Evolutionary conservation across 2,888 invertebrate genomes (phyloP).

Genomic region (Rutpela maculata): DNA sequence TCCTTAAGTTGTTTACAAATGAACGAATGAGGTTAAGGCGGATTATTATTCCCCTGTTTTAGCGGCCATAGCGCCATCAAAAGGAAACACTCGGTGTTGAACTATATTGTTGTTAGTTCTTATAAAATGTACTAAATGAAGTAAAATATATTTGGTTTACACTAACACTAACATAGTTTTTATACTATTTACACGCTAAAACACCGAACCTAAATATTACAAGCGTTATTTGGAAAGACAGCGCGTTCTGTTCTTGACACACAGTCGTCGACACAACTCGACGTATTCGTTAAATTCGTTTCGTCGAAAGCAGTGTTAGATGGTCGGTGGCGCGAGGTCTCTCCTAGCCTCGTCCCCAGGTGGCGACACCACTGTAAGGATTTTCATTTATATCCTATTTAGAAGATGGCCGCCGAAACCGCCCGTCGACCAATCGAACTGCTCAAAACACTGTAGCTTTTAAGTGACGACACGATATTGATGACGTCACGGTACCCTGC

Average conservation of each 20-base stretch:
- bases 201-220: conserved; percentile 52
- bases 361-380: conserved; percentile 62
- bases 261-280: conserved; percentile 61
- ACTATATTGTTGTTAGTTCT: conserved; percentile 66
- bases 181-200: conserved; percentile 58
- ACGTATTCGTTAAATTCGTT: conserved; percentile 64
- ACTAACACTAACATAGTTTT: conserved; percentile 56
- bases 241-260: conserved; percentile 64
- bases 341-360: conserved; percentile 78
- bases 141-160: conserved; percentile 57
- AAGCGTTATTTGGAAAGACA: conserved; percentile 61
- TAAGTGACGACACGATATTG: conserved; percentile 72
- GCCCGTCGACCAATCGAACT: conserved; percentile 71
- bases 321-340: conserved; percentile 75
- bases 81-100: conserved; percentile 70
- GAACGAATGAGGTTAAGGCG: conserved; percentile 71
- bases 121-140: conserved; percentile 52
- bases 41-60: conserved; percentile 71
- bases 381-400: conserved; percentile 77
- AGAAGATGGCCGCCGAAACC: conserved; percentile 80
- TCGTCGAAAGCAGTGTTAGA: conserved; percentile 77
- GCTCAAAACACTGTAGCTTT: conserved; percentile 65
- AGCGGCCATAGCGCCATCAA: conserved; percentile 73
- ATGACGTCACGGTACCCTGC: conserved; percentile 72
- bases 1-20: conserved; percentile 64